phyloP scores from a whole-genome alignment of 2,888 invertebrate species.

The Druceiella hillmani region DNA sequence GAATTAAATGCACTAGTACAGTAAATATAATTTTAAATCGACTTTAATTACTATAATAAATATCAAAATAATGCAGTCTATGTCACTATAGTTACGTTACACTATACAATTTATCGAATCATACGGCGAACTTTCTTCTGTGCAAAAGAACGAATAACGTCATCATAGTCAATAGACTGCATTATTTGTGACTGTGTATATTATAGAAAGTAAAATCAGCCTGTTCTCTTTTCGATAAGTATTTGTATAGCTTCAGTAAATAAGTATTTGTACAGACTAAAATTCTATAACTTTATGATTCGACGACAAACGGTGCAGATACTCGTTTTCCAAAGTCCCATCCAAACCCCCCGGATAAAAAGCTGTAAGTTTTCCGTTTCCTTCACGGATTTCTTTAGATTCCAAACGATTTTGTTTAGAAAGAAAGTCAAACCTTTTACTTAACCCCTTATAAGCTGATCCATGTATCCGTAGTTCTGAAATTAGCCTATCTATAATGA shows the following conservation, averaged over 20 bases:
- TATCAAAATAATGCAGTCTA: background rate
- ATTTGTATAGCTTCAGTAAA: conserved; percentile 10
- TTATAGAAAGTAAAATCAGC: conserved; percentile 10
- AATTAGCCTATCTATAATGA: conserved; percentile 11
- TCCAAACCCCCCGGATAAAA: no score
- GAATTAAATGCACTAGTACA: background rate
- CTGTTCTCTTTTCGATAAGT: conserved; percentile 8
- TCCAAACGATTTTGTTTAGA: background rate
- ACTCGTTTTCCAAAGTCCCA: no score
- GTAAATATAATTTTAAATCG: background rate
- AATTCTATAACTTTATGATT: conserved; percentile 6
- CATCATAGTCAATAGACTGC: conserved; percentile 9
- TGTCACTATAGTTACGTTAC: background rate
- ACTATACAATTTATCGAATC: background rate
- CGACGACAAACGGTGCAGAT: background rate
- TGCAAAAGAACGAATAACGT: conserved; percentile 8
- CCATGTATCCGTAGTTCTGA: conserved; percentile 9
- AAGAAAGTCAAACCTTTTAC: conserved; percentile 5
- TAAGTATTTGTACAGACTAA: no score
- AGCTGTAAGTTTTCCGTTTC: conserved; percentile 8
- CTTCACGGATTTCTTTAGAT: background rate
- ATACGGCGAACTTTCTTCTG: conserved; percentile 7
- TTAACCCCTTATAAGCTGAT: conserved; percentile 10
- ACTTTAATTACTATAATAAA: conserved; percentile 7
- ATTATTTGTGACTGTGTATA: conserved; percentile 7